Evolutionary conservation across 2,888 invertebrate species (phyloP).

Genomic region (Pomacea canaliculata): DNA sequence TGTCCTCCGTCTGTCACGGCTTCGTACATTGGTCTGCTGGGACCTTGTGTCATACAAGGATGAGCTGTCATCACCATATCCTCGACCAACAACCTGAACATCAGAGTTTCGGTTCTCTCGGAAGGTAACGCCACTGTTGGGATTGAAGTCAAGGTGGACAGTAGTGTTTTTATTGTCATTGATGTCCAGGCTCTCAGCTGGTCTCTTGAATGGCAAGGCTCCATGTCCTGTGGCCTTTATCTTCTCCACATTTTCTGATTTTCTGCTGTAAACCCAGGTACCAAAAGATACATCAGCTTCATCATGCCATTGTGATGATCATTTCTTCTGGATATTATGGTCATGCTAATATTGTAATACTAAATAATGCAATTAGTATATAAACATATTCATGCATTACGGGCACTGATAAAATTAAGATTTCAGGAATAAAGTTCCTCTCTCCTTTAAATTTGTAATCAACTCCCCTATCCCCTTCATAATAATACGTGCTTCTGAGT

Average conservation of each 20-base stretch:
- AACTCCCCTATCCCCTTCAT: too few relatives aligned
- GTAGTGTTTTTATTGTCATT: conserved; percentile 23
- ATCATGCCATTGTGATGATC: too few relatives aligned
- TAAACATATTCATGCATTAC: too few relatives aligned
- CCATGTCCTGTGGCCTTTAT: conserved; percentile 43
- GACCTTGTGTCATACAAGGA: conserved; percentile 31
- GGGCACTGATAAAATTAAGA: too few relatives aligned
- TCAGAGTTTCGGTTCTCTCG: conserved; percentile 63
- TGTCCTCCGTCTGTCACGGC: conserved; percentile 43
- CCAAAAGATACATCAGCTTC: too few relatives aligned
- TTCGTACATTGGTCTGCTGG: conserved; percentile 37
- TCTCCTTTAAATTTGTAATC: too few relatives aligned
- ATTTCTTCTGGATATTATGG: too few relatives aligned
- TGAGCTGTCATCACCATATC: conserved; percentile 59
- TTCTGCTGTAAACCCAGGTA: conserved; percentile 41
- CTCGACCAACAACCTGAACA: conserved; percentile 65
- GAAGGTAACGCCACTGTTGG: conserved; percentile 64
- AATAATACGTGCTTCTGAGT: too few relatives aligned
- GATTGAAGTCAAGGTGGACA: conserved; percentile 57
- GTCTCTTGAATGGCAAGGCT: conserved; percentile 10
- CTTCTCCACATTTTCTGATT: conserved; percentile 56
- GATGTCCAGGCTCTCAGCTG: conserved; percentile 7
- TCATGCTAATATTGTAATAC: too few relatives aligned
- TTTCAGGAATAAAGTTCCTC: too few relatives aligned
- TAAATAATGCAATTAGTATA: too few relatives aligned